Base-by-base conservation (phyloP, 2,797 vertebrate species). In the Rhadinocentrus ornatus region DNA sequence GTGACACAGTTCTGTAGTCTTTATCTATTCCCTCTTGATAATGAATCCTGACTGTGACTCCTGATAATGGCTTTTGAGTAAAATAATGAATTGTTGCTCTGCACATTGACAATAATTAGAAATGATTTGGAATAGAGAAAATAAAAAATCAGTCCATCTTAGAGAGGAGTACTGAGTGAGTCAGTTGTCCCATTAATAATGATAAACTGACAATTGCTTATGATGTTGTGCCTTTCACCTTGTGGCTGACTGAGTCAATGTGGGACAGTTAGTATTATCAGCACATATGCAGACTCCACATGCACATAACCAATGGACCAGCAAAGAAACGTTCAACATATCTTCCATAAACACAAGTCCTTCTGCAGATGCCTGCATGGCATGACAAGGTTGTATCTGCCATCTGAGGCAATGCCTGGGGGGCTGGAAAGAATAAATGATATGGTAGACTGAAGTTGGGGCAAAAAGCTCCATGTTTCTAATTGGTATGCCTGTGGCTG, bases 181-280 rank as follows among this genome's bases (percentile, higher is more conserved):
- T 64, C 59, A 20, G 67, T 74, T 52, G 66, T 8, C n/a, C 15
- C 62, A 1, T 58, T 48, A 37, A 10, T 66, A 52, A 7, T n/a
- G 29, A 13, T 20, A 44, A 58, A 68, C 50, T 15, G 27, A 64
- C 11, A 53, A 58, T 32, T 74, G 52, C 7, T 75, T 24, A 34
- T 37, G 41, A 77, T 41, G 66, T 55, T 59, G 22, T 11, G 12
- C 24, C 32, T 74, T 86, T 89, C 78, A 89, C 71, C 77, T 82
- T 73, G 31, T 70, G 44, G 56, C 68, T 73, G 79, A 71, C 60
- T 57, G 39, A 32, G 55, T 78, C 52, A 68, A 62, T 66, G 66
- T 57, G 26, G 32, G 52, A 75, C 72, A 62, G 26, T 84, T 69
- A 68, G 29, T 53, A 71, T 78, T 89, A 87, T 89, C 84, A 83